These are phyloP conservation scores for Eulemur macaco DNA, from an alignment of 2,113 vertebrate species.

Conservation along the genomic window DNA sequence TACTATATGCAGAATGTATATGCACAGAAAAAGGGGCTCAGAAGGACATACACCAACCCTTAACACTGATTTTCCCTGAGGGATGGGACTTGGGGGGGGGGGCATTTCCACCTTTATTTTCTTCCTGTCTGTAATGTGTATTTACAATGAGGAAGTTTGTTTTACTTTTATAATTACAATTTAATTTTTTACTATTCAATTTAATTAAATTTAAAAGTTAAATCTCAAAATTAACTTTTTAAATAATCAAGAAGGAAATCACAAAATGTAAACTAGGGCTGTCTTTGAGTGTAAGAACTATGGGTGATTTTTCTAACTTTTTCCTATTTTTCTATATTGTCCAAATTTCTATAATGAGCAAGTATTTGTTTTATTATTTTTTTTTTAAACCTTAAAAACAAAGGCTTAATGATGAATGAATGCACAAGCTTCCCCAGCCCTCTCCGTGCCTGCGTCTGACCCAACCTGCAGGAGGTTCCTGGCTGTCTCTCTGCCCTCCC, in stretches of 20 bases:
- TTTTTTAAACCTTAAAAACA: background rate
- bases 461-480: background rate
- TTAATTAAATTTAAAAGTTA: constrained; percentile 6
- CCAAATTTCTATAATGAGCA: constrained; percentile 1
- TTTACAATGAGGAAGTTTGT: background rate
- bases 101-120: background rate
- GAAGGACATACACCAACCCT: background rate
- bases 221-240: background rate
- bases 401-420: background rate
- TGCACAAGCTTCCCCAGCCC: background rate
- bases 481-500: background rate
- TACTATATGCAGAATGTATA: background rate
- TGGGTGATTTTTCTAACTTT: background rate
- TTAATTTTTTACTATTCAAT: background rate
- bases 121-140: background rate
- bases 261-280: background rate
- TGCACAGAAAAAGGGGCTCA: background rate
- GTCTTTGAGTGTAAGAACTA: background rate
- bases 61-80: background rate
- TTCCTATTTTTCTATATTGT: background rate
- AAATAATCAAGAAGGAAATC: background rate
- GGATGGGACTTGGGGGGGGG: background rate
- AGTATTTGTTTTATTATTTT: background rate
- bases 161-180: background rate
- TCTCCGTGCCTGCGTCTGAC: background rate